Evolutionary conservation across 2,113 vertebrate genomes (phyloP).

Genomic region (Chloropsis hardwickii): DNA sequence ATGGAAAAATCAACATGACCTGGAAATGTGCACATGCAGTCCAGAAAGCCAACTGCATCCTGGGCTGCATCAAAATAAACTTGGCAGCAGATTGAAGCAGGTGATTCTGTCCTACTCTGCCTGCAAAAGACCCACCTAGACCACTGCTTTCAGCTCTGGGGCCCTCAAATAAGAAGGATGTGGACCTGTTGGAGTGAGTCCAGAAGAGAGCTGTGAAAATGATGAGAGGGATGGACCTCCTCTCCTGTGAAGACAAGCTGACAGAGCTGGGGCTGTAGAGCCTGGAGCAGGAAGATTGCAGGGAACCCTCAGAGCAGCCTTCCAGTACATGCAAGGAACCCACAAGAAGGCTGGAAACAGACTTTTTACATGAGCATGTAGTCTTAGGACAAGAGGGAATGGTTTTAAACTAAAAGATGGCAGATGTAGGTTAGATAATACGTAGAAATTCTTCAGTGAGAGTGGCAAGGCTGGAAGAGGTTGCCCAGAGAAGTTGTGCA

Average conservation of each 20-base stretch:
- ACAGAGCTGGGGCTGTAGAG: background rate
- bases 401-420: background rate
- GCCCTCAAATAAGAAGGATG: background rate
- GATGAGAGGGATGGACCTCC: background rate
- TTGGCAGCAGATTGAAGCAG: rapidly evolving
- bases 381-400: background rate
- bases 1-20: background rate
- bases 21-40: no score
- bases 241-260: background rate
- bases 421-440: background rate
- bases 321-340: background rate
- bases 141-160: background rate
- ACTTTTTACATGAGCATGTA: background rate
- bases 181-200: background rate
- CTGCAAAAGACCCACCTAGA: background rate
- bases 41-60: background rate
- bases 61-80: background rate
- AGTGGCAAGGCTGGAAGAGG: background rate
- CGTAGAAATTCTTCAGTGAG: background rate
- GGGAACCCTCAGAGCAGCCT: background rate
- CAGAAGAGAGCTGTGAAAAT: background rate
- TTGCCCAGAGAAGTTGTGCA: background rate
- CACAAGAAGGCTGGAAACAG: background rate
- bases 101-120: background rate
- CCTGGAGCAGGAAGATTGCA: background rate